These are phyloP conservation scores for Laupala kohalensis DNA, from an alignment of 1,140 invertebrate species.

Conservation along the genomic window DNA sequence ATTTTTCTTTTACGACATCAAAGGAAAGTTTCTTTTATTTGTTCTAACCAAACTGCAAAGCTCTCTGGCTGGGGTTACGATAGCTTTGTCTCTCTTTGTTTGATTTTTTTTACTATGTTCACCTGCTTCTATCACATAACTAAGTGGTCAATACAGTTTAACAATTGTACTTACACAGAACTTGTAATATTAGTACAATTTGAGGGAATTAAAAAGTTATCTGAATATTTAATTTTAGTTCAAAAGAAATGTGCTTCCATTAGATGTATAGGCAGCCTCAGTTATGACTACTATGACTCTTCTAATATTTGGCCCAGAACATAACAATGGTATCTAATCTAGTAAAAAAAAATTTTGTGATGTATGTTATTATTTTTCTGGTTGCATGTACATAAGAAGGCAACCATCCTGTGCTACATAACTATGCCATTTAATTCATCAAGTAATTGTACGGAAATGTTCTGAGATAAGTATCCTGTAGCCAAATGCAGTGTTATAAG, in stretches of 20 bases:
- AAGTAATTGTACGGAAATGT: background rate
- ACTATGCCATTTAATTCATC: background rate
- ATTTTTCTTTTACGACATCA: background rate
- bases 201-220: background rate
- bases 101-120: background rate
- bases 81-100: background rate
- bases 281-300: constrained; percentile 2
- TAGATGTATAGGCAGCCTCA: constrained; percentile 9
- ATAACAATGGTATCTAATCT: background rate
- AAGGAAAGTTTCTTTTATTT: background rate
- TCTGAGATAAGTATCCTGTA: constrained; percentile 2
- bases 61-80: constrained; percentile 1
- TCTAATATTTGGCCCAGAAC: background rate
- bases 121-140: background rate
- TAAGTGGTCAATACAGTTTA: background rate
- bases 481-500: constrained; percentile 1
- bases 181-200: background rate
- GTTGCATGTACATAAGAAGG: background rate
- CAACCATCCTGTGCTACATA: constrained; percentile 5
- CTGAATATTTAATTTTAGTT: background rate
- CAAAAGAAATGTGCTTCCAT: constrained; percentile 14
- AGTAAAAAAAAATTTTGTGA: background rate
- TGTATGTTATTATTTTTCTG: background rate
- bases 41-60: background rate
- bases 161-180: background rate